Percentiles rank a stretch among this genome's conserved stretches.
These are phyloP conservation scores for Xiphophorus birchmanni DNA, from an alignment of 2,797 vertebrate species.

Conservation along the genomic window DNA sequence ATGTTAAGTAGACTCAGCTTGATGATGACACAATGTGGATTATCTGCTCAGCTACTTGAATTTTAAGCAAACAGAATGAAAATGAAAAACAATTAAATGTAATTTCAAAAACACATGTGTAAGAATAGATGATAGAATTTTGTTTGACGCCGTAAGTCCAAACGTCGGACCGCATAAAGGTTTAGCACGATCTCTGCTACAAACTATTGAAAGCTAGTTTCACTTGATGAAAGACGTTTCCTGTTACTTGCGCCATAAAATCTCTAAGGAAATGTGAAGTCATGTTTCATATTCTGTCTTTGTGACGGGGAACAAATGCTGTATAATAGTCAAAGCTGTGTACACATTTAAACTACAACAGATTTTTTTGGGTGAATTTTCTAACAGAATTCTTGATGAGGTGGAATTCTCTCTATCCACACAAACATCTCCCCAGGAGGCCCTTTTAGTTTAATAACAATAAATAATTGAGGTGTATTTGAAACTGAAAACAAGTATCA, in stretches of 20 bases:
- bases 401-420: conserved; percentile 6
- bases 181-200: neutral
- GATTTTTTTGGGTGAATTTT: too few relatives aligned
- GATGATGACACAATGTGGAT: too few relatives aligned
- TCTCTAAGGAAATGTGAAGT: neutral
- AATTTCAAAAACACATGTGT: too few relatives aligned
- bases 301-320: neutral
- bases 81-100: too few relatives aligned
- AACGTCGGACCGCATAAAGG: too few relatives aligned
- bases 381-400: neutral
- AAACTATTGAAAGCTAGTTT: neutral
- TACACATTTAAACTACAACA: neutral
- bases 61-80: too few relatives aligned
- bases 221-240: neutral
- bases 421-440: conserved; percentile 6
- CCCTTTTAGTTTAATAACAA: conserved; percentile 1
- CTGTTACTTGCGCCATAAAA: neutral
- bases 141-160: too few relatives aligned
- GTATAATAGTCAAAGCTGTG: neutral
- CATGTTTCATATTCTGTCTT: neutral
- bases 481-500: conserved; percentile 7
- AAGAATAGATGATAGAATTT: too few relatives aligned
- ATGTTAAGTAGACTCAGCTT: too few relatives aligned
- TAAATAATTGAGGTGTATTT: neutral
- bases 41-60: too few relatives aligned